phyloP scores from a whole-genome alignment of 1,140 invertebrate genomes.

The Atta texana region DNA sequence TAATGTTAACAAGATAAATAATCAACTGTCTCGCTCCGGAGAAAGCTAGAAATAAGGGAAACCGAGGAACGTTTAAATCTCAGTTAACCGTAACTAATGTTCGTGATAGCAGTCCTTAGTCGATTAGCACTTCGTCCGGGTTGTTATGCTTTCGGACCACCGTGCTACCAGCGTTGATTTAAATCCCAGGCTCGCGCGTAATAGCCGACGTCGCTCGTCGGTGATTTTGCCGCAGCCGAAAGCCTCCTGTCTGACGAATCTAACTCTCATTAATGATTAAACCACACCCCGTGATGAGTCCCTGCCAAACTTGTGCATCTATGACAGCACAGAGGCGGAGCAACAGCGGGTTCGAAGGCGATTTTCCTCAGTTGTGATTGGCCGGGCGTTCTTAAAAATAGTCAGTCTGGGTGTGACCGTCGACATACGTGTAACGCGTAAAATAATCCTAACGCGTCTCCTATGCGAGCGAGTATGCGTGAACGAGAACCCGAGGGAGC shows the following conservation, averaged over 20 bases:
- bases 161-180: slow-evolving; percentile 25
- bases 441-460: slow-evolving; percentile 59
- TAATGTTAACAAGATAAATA: background rate
- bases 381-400: slow-evolving; percentile 82
- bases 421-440: slow-evolving; percentile 73
- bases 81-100: slow-evolving; percentile 14
- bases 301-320: slow-evolving; percentile 74
- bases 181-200: slow-evolving; percentile 23
- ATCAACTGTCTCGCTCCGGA: background rate
- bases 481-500: background rate
- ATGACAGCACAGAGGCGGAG: slow-evolving; percentile 79
- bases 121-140: slow-evolving; percentile 9
- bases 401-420: slow-evolving; percentile 81
- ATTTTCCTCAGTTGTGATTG: slow-evolving; percentile 80
- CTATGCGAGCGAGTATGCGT: slow-evolving; percentile 44
- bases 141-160: slow-evolving; percentile 9
- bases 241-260: slow-evolving; percentile 20
- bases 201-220: slow-evolving; percentile 5
- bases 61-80: slow-evolving; percentile 15
- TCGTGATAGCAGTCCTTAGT: slow-evolving; percentile 16
- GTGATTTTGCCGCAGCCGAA: background rate
- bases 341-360: slow-evolving; percentile 71
- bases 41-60: background rate
- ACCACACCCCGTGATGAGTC: slow-evolving; percentile 80
- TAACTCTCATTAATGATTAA: slow-evolving; percentile 77